Conservation (phyloP, 2,888 invertebrate species). For the Harpalus rufipes region DNA sequence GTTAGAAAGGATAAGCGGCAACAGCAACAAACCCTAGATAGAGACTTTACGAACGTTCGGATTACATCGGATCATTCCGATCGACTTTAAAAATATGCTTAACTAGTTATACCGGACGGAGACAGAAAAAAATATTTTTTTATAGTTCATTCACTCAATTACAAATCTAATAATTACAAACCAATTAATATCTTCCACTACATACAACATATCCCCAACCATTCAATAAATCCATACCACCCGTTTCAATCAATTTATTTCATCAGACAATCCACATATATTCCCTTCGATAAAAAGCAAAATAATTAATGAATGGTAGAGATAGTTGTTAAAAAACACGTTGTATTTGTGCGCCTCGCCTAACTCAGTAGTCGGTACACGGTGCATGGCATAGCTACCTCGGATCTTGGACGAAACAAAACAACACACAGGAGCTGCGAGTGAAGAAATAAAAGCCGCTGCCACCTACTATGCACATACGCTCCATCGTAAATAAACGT, state of each 20-base stretch:
- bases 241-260: slow-evolving; percentile 19
- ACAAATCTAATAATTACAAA: not conserved
- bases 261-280: slow-evolving; percentile 40
- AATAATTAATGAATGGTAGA: slow-evolving; percentile 44
- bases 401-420: slow-evolving; percentile 7
- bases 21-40: too few species aligned
- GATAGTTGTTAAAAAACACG: slow-evolving; percentile 30
- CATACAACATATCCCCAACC: not conserved
- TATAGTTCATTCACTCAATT: not conserved
- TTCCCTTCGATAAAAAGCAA: slow-evolving; percentile 18
- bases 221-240: slow-evolving; percentile 1
- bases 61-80: too few species aligned
- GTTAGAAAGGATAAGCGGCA: too few species aligned
- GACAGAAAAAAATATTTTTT: not conserved
- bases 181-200: not conserved
- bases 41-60: too few species aligned
- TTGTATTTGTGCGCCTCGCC: slow-evolving; percentile 49
- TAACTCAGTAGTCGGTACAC: slow-evolving; percentile 22
- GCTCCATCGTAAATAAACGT: slow-evolving; percentile 39
- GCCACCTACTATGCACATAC: slow-evolving; percentile 54
- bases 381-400: not conserved
- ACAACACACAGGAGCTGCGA: slow-evolving; percentile 52
- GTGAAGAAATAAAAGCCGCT: slow-evolving; percentile 53
- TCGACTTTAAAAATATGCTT: not conserved
- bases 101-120: not conserved